Base-by-base conservation (phyloP, 2,888 invertebrate species). In the Meganola albula region DNA sequence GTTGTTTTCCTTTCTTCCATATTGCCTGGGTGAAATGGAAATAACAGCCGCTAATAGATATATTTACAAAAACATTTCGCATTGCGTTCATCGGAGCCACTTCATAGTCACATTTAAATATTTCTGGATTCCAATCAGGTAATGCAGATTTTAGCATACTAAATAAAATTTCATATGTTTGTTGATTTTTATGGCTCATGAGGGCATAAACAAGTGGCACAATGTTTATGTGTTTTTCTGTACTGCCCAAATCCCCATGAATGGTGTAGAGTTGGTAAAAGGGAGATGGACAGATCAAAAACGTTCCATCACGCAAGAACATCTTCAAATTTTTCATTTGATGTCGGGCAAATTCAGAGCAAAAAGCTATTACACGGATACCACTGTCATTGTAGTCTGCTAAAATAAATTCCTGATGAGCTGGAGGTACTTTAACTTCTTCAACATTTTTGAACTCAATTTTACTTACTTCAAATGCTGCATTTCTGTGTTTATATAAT, bases 41-140 rank as follows among this genome's bases (percentile, higher is more conserved):
- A 27, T 36, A 36, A 36, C 36, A 36, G 24, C 36, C 31, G 24
- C 31, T 31, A 27, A 31, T 27, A 25, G 20, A 24, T 24, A 23
- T 30, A 36, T 27, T 31, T 30, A 35, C 32, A 34, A 26, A 37
- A 33, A 37, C 23, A 24, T 27, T 22, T 25, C 31, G 24, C 18
- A 40, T 37, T 14, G 36, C 40, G 18, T 31, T 31, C 31, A 32
- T 41, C 18, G 37, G 31, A 28, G 42, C 35, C 20, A 26, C 33
- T 37, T 45, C 37, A 35, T 33, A 45, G 36, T 45, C 41, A 20
- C 34, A 32, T 36, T 34, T 37, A 24, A 34, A 39, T 34, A 21
- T 41, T 32, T 24, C 32, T 10, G 44, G 44, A 37, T 41, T 45
- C 45, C 45, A 45, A 22, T 26, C 45, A 27, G 37, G 41, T 34